phyloP scores from a whole-genome alignment of 2,888 invertebrate genomes.

The Acanthosepion esculentum region DNA sequence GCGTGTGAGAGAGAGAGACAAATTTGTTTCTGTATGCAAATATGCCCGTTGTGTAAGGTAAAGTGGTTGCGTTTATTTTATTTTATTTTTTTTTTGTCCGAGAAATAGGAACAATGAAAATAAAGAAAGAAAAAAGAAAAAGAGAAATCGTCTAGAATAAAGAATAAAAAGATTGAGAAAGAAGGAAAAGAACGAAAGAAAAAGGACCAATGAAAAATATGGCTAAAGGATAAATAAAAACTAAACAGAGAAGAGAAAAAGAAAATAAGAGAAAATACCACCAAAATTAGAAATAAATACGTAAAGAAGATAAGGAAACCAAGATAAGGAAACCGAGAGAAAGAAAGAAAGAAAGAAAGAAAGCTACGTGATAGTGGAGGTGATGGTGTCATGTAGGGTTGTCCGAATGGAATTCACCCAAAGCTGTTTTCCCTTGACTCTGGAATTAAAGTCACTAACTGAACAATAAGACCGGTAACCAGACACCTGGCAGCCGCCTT shows the following conservation, averaged over 20 bases:
- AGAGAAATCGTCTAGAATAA: not conserved
- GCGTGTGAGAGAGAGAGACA: too few relatives aligned
- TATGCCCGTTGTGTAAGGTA: too few relatives aligned
- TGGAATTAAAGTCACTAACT: not conserved
- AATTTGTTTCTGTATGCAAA: too few relatives aligned
- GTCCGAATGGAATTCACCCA: not conserved
- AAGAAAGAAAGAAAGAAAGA: not conserved
- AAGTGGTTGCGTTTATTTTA: too few relatives aligned
- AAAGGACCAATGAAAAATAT: not conserved
- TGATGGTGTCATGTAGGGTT: not conserved
- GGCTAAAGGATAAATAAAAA: not conserved
- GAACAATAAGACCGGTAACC: conserved; percentile 33
- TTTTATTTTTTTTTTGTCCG: too few relatives aligned
- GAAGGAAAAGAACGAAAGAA: not conserved
- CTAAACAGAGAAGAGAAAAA: not conserved
- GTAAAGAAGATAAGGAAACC: not conserved
- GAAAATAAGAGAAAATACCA: not conserved
- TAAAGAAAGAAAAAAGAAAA: not conserved
- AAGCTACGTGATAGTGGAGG: not conserved
- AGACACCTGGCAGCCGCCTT: not conserved
- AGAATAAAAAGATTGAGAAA: not conserved
- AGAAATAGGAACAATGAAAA: too few relatives aligned
- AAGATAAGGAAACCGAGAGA: not conserved
- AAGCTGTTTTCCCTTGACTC: not conserved
- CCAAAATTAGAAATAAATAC: not conserved